Percentiles rank a stretch among this genome's conserved stretches.
Conservation (phyloP, 2,888 invertebrate genomes). For the Drepana falcataria region DNA sequence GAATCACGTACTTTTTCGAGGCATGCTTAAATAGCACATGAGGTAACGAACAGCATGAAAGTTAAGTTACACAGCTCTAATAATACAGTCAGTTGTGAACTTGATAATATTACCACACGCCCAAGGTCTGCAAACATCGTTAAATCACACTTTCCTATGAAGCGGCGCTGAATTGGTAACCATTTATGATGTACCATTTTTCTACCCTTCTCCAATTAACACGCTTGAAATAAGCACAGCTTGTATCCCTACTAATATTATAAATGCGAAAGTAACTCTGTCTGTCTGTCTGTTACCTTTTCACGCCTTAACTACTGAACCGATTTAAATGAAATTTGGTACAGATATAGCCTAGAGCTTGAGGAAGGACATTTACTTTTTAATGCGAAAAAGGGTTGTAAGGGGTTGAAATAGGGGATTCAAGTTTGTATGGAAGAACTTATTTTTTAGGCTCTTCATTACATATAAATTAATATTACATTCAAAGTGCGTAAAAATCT, state of each 20-base stretch:
- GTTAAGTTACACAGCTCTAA: neutral
- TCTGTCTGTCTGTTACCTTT: too few species aligned
- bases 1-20: neutral
- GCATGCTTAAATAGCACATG: neutral
- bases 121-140: neutral
- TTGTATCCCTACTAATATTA: too few species aligned
- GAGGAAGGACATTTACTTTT: too few species aligned
- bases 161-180: neutral
- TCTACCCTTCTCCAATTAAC: constrained; percentile 11
- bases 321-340: too few species aligned
- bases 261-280: too few species aligned
- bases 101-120: neutral
- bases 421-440: too few species aligned
- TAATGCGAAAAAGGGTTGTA: too few species aligned
- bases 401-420: too few species aligned
- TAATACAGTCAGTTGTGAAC: neutral
- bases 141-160: neutral
- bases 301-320: too few species aligned
- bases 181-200: constrained; percentile 10
- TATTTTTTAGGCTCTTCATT: too few species aligned
- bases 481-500: neutral
- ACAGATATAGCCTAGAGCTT: too few species aligned
- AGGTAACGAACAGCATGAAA: neutral
- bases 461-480: too few species aligned
- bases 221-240: neutral